Evolutionary conservation across 2,888 invertebrate genomes (phyloP).

Genomic region (Napeogenes inachia): DNA sequence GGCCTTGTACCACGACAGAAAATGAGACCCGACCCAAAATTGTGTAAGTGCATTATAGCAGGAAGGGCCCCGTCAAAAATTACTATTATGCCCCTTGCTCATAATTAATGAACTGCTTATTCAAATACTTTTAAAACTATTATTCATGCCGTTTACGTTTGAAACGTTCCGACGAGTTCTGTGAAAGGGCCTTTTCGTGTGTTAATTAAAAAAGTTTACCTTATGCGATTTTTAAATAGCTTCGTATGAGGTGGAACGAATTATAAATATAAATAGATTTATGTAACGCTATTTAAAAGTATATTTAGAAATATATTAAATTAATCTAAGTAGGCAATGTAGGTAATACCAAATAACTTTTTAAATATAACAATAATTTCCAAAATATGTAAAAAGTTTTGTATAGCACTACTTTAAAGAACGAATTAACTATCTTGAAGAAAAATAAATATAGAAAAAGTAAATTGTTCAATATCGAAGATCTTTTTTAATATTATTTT

Average conservation of each 20-base stretch:
- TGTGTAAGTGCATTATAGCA: conserved; percentile 69
- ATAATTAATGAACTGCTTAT: conserved; percentile 77
- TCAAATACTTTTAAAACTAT: conserved; percentile 78
- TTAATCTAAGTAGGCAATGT: too few relatives aligned
- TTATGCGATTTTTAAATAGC: conserved; percentile 66
- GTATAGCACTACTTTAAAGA: too few relatives aligned
- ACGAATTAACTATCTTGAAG: too few relatives aligned
- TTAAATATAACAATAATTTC: neutral
- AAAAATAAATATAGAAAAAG: too few relatives aligned
- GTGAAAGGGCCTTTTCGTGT: conserved; percentile 62
- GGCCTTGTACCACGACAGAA: conserved; percentile 30
- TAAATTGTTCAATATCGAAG: too few relatives aligned
- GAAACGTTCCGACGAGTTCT: conserved; percentile 70
- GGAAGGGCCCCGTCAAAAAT: conserved; percentile 76
- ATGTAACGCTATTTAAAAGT: neutral
- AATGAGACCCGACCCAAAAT: conserved; percentile 47
- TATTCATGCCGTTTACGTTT: conserved; percentile 76
- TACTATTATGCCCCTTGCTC: conserved; percentile 68
- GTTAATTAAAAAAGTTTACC: conserved; percentile 66
- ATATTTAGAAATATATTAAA: too few relatives aligned
- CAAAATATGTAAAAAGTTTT: neutral
- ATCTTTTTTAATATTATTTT: neutral
- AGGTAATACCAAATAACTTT: too few relatives aligned
- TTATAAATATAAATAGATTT: conserved; percentile 30
- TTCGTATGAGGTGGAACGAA: conserved; percentile 39